Percentiles rank a stretch among this genome's conserved stretches.
phyloP scores from a whole-genome alignment of 64 coral and sea anemone genomes.

The Montipora capricornis region DNA sequence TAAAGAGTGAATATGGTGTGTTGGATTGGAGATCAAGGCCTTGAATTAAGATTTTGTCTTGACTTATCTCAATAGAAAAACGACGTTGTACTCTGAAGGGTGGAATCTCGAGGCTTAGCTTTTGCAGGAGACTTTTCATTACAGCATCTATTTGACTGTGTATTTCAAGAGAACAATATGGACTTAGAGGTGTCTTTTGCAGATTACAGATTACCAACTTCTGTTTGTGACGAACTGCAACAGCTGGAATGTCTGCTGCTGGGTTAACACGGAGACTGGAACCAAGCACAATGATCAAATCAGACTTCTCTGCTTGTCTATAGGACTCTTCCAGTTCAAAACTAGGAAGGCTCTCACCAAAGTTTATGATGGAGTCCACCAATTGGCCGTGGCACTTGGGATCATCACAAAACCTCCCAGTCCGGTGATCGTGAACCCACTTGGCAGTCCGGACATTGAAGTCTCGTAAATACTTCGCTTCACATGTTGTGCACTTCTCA shows the following conservation, averaged over 20 bases:
- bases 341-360: conserved; percentile 79
- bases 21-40: conserved; percentile 74
- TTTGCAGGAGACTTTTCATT: conserved; percentile 72
- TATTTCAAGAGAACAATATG: conserved; percentile 65
- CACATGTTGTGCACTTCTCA: conserved; percentile 80
- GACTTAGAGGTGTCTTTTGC: conserved; percentile 84
- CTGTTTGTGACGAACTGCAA: conserved; percentile 22
- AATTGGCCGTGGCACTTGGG: conserved; percentile 63
- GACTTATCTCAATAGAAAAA: conserved; percentile 66
- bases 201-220: conserved; percentile 88
- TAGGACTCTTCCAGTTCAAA: conserved; percentile 65
- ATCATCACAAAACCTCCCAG: conserved; percentile 72
- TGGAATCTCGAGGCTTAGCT: conserved; percentile 75
- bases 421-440: conserved; percentile 66
- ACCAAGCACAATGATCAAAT: conserved; percentile 81
- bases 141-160: conserved; percentile 80
- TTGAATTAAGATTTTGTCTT: conserved; percentile 49
- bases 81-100: conserved; percentile 76
- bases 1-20: conserved; percentile 81
- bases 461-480: conserved; percentile 71
- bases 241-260: conserved; percentile 76
- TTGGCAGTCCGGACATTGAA: conserved; percentile 76
- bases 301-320: conserved; percentile 62
- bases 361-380: conserved; percentile 86
- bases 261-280: conserved; percentile 86